Percentiles rank a stretch among this genome's conserved stretches.
phyloP scores from a whole-genome alignment of 2,888 invertebrate genomes.

The Acleris sparsana region DNA sequence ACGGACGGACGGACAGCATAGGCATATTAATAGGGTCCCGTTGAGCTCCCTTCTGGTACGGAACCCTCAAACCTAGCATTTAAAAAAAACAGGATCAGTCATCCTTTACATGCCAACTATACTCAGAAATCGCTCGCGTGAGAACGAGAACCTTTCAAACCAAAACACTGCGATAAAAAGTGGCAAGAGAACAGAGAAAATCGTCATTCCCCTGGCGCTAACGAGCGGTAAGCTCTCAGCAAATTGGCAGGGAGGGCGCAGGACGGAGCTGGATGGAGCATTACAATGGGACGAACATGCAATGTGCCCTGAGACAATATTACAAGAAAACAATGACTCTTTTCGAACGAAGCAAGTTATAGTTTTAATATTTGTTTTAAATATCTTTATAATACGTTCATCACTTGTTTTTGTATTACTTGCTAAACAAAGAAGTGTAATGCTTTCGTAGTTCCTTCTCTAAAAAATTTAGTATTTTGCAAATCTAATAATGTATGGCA shows the following conservation, averaged over 20 bases:
- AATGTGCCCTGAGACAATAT: constrained; percentile 27
- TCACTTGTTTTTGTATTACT: neutral
- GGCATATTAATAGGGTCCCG: too few species aligned
- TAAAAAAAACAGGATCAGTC: neutral
- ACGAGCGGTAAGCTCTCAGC: constrained; percentile 36
- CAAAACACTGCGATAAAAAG: constrained; percentile 28
- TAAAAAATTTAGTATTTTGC: too few species aligned
- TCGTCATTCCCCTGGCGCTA: constrained; percentile 33
- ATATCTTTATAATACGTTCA: neutral
- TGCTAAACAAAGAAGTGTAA: too few species aligned
- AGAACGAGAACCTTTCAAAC: constrained; percentile 23
- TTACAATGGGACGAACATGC: constrained; percentile 28
- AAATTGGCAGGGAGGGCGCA: constrained; percentile 34
- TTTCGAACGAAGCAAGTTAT: constrained; percentile 1
- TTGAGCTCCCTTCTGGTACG: too few species aligned
- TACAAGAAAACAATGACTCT: constrained; percentile 13
- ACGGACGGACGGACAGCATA: too few species aligned
- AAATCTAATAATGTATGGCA: too few species aligned
- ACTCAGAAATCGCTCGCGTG: constrained; percentile 29
- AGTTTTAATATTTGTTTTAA: neutral
- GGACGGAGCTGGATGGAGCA: constrained; percentile 25
- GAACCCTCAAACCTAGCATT: too few species aligned
- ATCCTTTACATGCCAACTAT: neutral
- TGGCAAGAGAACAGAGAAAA: constrained; percentile 23
- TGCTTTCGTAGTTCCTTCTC: too few species aligned